These are phyloP conservation scores for Trichosurus vulpecula DNA, from an alignment of 2,797 vertebrate genomes.

Conservation along the genomic window DNA sequence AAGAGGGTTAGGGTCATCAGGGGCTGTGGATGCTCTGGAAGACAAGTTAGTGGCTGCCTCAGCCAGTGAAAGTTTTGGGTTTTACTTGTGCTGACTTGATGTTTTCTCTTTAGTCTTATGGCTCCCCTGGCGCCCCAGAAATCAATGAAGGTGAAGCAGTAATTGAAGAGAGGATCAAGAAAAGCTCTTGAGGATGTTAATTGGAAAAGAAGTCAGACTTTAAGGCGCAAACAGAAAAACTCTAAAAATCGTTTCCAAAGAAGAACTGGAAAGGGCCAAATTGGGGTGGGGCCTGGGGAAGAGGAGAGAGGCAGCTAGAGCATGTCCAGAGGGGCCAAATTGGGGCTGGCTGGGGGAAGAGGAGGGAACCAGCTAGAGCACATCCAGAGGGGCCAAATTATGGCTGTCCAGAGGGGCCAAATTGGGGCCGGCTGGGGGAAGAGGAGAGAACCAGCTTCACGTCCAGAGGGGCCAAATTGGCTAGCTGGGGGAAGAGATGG, in stretches of 20 bases:
- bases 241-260: not conserved
- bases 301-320: too few species aligned
- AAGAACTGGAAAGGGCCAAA: not conserved
- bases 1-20: not conserved
- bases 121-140: not conserved
- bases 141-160: not conserved
- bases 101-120: not conserved
- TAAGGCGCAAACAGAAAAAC: not conserved
- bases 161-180: not conserved
- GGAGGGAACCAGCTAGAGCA: too few species aligned
- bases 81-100: not conserved
- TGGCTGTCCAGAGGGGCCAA: too few species aligned
- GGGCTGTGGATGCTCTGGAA: not conserved
- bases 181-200: not conserved
- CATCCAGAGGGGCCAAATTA: too few species aligned
- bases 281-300: rapidly evolving
- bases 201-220: not conserved
- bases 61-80: not conserved
- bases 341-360: too few species aligned
- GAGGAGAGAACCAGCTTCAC: too few species aligned
- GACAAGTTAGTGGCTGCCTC: not conserved
- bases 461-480: too few species aligned
- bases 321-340: too few species aligned
- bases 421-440: too few species aligned
- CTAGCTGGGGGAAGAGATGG: too few species aligned